Base-by-base conservation (phyloP, 2,888 invertebrate genomes). In the Odontocerum albicorne region DNA sequence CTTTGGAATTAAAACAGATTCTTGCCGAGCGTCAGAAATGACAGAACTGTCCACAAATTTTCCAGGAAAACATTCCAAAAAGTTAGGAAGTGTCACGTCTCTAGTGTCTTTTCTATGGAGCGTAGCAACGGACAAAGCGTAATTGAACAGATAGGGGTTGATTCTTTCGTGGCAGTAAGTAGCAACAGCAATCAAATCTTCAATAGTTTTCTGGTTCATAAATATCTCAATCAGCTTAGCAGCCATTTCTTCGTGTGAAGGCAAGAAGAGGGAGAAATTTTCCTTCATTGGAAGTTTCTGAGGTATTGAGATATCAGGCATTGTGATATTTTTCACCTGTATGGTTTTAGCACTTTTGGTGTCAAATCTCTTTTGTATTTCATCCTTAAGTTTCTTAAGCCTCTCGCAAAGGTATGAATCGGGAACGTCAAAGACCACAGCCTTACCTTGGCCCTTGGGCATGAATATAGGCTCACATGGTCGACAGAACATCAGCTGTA, bases 201-300 rank as follows among this genome's bases (percentile, higher is more conserved):
- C 79, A 12, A 73, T 68, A 2, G 72, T 75, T 38, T 27, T 69
- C 67, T 75, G 70, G 82, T 88, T 77, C 75, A 90, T 72, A 50
- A 90, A 84, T 15, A 84, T 74, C 45, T 85, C 79, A 47, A 89
- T 86, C 54, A 92, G 79, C 60, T 83, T 77, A 0, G 81, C 81
- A 3, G 92, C 90, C 67, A 89, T 82, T 43, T 75, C 75, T 36
- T 86, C 82, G 68, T 92, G 92, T 16, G 68, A 73, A 0, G 86
- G 85, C 54, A 88, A 77, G 66, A 92, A 92, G 13, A 89, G 73
- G 0, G 90, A 90, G 70, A 92, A 92, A 62, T 83, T 80, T 0
- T 80, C 77, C 50, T 84, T 83, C 1, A 76, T 71, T 1, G 79
- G 77, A 51, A 89, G 70, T 58, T 80, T 73, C 61, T 78, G 67